Base-by-base conservation (phyloP, 1,140 invertebrate species). In the Drosophila athabasca region DNA sequence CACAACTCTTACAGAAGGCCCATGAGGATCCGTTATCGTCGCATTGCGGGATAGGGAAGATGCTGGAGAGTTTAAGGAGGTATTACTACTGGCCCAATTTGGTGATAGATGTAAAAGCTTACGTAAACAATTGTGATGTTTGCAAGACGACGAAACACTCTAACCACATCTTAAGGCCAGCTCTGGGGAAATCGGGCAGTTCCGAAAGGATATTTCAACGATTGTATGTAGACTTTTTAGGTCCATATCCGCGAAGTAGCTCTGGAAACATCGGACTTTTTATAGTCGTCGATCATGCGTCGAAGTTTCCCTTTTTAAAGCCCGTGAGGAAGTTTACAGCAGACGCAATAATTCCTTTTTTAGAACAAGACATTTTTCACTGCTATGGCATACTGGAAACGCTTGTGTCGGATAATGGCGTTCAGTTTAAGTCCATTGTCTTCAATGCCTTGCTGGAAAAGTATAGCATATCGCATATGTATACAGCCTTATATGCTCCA, bases 241-340 rank as follows among this genome's bases (percentile, higher is more conserved):
- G 65, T 1, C 64, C 71, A 4, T 75, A 75, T 19, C 61, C 67
- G 8, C 45, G 62, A 4, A 55, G 49, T 9, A 60, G 46, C 24
- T 41, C 29, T 6, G 73, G 67, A 6, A 61, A 76, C 49, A 50
- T 51, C 1, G 55, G 48, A 1, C 66, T 76, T 39, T 59, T 59
- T 71, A 24, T 75, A 1, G 60, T 70, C 2, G 13, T 71, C 4
- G 67, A 76, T 15, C 66, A 66, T 41, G 49, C 65, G 9, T 39
- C 67, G 1, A 71, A 74, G 39, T 74, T 76, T 71, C 50, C 58
- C 1, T 76, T 76, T 31, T 8, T 76, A 2, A 72, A 54, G 31
- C 29, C 68, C 9, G 53, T 76, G 8, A 48, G 49, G 19, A 76
- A 62, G 6, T 50, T 65, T 3, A 67, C 62, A n/a, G 62, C 68